Evolutionary conservation across 1,140 invertebrate species (phyloP).

Genomic region (Ptiloglossa arizonensis): DNA sequence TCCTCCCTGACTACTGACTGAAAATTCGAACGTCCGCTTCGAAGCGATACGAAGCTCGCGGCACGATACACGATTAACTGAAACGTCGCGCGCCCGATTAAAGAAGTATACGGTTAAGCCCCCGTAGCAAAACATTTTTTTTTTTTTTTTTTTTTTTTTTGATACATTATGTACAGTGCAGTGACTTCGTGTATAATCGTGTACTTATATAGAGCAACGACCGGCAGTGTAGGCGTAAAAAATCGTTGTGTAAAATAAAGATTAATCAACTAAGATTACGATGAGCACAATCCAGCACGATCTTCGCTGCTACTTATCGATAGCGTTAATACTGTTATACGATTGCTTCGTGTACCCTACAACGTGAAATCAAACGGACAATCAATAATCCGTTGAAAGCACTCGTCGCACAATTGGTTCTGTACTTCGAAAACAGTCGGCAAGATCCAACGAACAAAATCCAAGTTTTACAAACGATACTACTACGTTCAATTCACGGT

Average conservation of each 20-base stretch:
- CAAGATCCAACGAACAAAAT: neutral
- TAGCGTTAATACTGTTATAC: constrained; percentile 48
- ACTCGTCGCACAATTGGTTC: neutral
- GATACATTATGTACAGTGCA: constrained; percentile 35
- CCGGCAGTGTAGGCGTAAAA: constrained; percentile 62
- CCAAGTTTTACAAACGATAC: neutral
- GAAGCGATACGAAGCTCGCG: constrained; percentile 2
- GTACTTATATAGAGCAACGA: constrained; percentile 48
- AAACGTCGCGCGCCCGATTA: constrained; percentile 3
- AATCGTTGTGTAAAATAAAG: constrained; percentile 39
- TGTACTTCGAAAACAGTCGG: neutral
- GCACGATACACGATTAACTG: constrained; percentile 25
- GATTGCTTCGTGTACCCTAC: neutral
- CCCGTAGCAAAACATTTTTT: constrained; percentile 43
- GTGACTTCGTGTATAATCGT: constrained; percentile 22
- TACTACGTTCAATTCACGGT: neutral
- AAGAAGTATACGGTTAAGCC: constrained; percentile 8
- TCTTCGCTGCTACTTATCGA: constrained; percentile 5
- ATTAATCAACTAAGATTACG: constrained; percentile 22
- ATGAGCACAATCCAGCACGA: constrained; percentile 4
- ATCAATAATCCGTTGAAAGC: neutral
- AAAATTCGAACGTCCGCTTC: neutral
- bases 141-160: too few species aligned
- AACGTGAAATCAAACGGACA: neutral
- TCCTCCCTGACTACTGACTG: neutral